These are phyloP conservation scores for Hepsetus odoe DNA, from an alignment of 2,113 vertebrate genomes.

Conservation along the genomic window DNA sequence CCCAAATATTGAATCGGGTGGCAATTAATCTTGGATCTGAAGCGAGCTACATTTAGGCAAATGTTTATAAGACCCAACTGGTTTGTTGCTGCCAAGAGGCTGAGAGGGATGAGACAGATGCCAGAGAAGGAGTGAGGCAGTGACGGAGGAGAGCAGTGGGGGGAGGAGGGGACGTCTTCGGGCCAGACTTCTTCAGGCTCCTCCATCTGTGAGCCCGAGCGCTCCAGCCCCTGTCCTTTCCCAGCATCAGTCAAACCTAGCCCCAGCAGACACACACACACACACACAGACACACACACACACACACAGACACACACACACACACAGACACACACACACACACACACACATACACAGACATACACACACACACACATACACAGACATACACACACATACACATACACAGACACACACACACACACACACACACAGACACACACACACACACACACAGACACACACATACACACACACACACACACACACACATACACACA, in stretches of 20 bases:
- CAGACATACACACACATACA: background rate
- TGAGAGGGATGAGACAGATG: conserved; percentile 47
- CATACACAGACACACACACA: background rate
- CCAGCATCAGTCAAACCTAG: conserved; percentile 44
- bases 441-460: too few species aligned
- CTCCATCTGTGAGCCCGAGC: conserved; percentile 63
- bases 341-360: background rate
- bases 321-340: background rate
- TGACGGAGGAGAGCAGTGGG: conserved; percentile 42
- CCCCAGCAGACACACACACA: conserved; percentile 32
- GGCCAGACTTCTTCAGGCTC: conserved; percentile 56
- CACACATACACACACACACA: too few species aligned
- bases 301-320: background rate
- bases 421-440: background rate
- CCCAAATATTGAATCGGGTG: conserved; percentile 71
- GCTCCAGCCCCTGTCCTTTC: conserved; percentile 57
- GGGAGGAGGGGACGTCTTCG: conserved; percentile 36
- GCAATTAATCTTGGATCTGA: conserved; percentile 69
- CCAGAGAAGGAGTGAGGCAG: conserved; percentile 41
- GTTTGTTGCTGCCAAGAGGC: conserved; percentile 66
- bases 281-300: background rate
- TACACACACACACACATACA: background rate
- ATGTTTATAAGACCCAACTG: conserved; percentile 68
- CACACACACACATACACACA: too few species aligned
- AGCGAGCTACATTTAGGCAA: conserved; percentile 68